Evolutionary conservation across 1,140 invertebrate genomes (phyloP).

Genomic region (Wasmannia auropunctata): DNA sequence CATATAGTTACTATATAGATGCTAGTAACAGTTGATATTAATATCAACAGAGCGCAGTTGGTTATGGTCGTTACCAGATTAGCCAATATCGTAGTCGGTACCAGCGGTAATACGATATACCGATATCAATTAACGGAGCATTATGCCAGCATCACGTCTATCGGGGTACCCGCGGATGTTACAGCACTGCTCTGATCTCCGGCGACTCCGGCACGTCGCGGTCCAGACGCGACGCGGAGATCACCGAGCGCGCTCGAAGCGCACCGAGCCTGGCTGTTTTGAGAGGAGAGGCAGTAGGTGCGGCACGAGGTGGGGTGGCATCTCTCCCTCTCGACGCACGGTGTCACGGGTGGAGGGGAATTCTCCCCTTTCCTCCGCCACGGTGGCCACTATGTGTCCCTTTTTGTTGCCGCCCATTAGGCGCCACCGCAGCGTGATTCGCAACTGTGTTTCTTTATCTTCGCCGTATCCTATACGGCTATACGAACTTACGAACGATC

Average conservation of each 20-base stretch:
- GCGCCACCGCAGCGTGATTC: constrained; percentile 84
- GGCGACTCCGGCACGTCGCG: constrained; percentile 74
- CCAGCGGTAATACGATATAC: background rate
- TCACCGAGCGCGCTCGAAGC: constrained; percentile 72
- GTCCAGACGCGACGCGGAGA: constrained; percentile 75
- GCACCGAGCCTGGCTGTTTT: constrained; percentile 48
- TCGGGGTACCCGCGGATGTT: background rate
- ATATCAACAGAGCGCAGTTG: background rate
- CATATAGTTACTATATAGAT: background rate
- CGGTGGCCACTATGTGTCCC: constrained; percentile 74
- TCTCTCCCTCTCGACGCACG: constrained; percentile 28
- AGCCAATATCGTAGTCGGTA: background rate
- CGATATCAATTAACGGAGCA: background rate
- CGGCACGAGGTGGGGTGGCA: constrained; percentile 44
- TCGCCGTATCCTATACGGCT: constrained; percentile 62
- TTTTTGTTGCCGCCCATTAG: constrained; percentile 85
- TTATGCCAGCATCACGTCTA: background rate
- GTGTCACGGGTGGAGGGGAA: constrained; percentile 50
- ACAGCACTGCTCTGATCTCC: constrained; percentile 75
- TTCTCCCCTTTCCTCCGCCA: constrained; percentile 34
- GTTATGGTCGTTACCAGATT: background rate
- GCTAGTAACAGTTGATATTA: background rate
- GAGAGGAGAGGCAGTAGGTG: constrained; percentile 48
- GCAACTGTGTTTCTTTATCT: constrained; percentile 84
- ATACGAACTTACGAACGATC: constrained; percentile 49